phyloP scores from a whole-genome alignment of 2,797 vertebrate species.

The Poecile montanus region DNA sequence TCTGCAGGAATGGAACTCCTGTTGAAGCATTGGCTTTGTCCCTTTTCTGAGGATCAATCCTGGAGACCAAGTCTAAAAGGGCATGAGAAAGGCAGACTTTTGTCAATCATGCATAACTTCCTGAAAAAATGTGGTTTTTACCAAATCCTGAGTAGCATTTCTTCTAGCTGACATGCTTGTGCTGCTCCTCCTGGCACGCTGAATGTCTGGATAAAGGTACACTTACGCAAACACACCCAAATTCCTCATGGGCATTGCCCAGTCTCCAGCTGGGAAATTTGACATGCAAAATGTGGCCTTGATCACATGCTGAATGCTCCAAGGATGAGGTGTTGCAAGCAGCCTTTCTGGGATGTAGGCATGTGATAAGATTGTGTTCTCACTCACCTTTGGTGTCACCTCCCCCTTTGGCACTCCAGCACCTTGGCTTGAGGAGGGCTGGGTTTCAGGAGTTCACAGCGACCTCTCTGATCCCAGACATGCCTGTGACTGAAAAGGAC shows the following conservation, averaged over 20 bases:
- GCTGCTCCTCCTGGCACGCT: background rate
- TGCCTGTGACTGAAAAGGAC: background rate
- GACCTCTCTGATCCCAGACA: background rate
- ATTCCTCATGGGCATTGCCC: constrained; percentile 8
- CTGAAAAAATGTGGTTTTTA: rapidly evolving
- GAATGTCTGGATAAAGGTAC: background rate
- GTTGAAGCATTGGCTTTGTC: background rate
- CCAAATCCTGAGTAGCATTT: background rate
- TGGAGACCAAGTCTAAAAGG: background rate
- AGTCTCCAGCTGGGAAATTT: background rate
- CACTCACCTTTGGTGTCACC: background rate
- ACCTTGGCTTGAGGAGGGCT: background rate
- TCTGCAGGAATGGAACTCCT: background rate
- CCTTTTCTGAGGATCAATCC: background rate
- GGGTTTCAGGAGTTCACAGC: background rate
- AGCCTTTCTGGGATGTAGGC: background rate
- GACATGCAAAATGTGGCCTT: background rate
- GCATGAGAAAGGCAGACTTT: background rate
- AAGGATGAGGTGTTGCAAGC: background rate
- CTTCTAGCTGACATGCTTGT: background rate
- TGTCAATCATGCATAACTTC: background rate
- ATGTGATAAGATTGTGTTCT: background rate
- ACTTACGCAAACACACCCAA: background rate
- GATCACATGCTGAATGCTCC: constrained; percentile 5
- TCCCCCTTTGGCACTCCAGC: background rate